Evolutionary conservation across 2,797 vertebrate genomes (phyloP).

Genomic region (Oreortyx pictus): DNA sequence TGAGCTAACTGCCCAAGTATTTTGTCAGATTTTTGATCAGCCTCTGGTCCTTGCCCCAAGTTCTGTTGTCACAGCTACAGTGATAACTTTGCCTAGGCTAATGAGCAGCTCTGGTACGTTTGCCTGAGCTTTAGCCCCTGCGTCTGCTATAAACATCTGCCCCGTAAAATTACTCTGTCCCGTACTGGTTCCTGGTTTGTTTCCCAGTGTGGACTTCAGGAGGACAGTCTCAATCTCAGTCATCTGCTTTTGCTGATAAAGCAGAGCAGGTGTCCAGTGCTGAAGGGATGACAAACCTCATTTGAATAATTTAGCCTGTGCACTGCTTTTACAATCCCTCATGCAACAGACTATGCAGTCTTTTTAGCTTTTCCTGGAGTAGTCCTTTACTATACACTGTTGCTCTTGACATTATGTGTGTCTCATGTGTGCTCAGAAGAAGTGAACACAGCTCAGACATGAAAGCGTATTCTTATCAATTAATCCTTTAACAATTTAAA

Average conservation of each 20-base stretch:
- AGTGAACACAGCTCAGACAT: not conserved
- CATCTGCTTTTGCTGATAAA: not conserved
- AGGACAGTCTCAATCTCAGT: not conserved
- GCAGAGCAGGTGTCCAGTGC: not conserved
- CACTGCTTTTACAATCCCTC: not conserved
- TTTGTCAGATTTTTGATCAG: conserved; percentile 52
- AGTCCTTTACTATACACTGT: not conserved
- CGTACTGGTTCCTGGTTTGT: not conserved
- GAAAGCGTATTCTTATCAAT: not conserved
- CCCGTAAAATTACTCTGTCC: not conserved
- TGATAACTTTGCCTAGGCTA: conserved; percentile 11
- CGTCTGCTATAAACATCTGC: not conserved
- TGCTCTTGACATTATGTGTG: not conserved
- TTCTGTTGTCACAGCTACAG: conserved; percentile 32
- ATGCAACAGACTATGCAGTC: not conserved
- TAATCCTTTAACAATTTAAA: conserved; percentile 12
- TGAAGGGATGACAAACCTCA: not conserved
- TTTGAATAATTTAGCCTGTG: not conserved
- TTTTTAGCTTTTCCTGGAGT: not conserved
- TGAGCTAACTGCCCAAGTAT: conserved; percentile 27
- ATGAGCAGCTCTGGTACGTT: conserved; percentile 33
- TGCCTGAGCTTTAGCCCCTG: conserved; percentile 27
- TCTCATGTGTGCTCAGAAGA: not conserved
- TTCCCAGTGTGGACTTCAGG: not conserved
- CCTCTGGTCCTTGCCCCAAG: conserved; percentile 58